Conservation (phyloP, 2,888 invertebrate species). For the Chrysomela aeneicollis region DNA sequence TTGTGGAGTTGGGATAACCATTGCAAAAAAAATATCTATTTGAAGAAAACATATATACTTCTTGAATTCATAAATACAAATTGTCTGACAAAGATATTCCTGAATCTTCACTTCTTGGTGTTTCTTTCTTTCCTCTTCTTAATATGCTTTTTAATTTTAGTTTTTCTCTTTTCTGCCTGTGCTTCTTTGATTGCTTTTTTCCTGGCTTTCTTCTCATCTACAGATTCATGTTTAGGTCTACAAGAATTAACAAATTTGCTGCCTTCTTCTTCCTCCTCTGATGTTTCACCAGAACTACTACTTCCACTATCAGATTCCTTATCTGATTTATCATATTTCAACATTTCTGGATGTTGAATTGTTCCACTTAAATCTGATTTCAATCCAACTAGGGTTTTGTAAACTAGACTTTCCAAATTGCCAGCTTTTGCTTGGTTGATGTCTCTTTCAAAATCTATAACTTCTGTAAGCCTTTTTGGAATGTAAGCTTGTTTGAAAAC, state of each 20-base stretch:
- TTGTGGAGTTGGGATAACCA: neutral
- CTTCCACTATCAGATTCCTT: constrained; percentile 53
- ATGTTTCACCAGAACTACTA: constrained; percentile 46
- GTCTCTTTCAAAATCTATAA: constrained; percentile 86
- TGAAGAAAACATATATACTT: neutral
- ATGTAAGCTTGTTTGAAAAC: constrained; percentile 94
- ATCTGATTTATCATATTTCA: constrained; percentile 58
- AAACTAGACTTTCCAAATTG: constrained; percentile 75
- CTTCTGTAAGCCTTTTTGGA: constrained; percentile 91
- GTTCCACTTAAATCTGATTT: constrained; percentile 82
- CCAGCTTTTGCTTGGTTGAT: constrained; percentile 81
- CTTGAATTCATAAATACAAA: neutral
- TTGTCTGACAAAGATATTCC: neutral
- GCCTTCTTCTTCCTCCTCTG: constrained; percentile 53
- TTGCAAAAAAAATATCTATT: neutral
- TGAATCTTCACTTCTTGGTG: constrained; percentile 51
- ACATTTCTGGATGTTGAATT: constrained; percentile 70
- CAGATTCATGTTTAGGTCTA: constrained; percentile 81
- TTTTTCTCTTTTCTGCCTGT: constrained; percentile 86
- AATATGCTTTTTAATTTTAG: constrained; percentile 90
- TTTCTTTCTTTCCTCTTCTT: constrained; percentile 87
- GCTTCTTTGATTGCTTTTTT: constrained; percentile 90
- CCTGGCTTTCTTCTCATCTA: constrained; percentile 80
- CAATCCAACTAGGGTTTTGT: constrained; percentile 87
- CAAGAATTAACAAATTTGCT: constrained; percentile 71